A percentile compares a stretch with the other conserved stretches of the same genome.
These are phyloP conservation scores for Cheilosia pagana DNA, from an alignment of 2,888 invertebrate genomes.

Conservation along the genomic window DNA sequence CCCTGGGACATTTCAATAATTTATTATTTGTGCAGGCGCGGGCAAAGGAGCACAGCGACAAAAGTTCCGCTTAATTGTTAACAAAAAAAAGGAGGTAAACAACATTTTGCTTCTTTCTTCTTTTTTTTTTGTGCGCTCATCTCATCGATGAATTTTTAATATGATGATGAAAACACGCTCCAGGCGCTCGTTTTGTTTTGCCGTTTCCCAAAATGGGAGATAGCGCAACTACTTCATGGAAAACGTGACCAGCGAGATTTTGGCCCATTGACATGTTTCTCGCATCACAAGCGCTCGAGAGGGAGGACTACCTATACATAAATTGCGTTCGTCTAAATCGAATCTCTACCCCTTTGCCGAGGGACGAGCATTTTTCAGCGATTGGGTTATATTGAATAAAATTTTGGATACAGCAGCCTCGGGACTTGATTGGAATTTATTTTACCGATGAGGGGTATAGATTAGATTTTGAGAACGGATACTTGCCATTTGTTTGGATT, in stretches of 20 bases:
- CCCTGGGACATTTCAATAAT: constrained; percentile 58
- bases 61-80: constrained; percentile 56
- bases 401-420: constrained; percentile 18
- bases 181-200: constrained; percentile 3
- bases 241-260: constrained; percentile 52
- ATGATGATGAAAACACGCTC: constrained; percentile 34
- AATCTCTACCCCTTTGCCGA: constrained; percentile 13
- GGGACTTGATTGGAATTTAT: constrained; percentile 34
- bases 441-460: not conserved
- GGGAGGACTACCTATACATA: constrained; percentile 32
- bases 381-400: constrained; percentile 41
- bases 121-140: constrained; percentile 22
- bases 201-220: not conserved
- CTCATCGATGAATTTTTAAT: constrained; percentile 65
- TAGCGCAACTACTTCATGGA: constrained; percentile 5
- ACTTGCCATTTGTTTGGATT: not conserved
- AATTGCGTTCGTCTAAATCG: constrained; percentile 26
- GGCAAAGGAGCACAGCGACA: not conserved
- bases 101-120: constrained; percentile 34
- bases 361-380: constrained; percentile 1
- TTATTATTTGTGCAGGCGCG: constrained; percentile 49
- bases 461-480: constrained; percentile 30
- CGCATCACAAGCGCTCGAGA: not conserved
- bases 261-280: constrained; percentile 41
- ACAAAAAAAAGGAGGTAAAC: constrained; percentile 55